Evolutionary conservation across 1,140 invertebrate genomes (phyloP), one percentile per base, ranked within the genome.

Genomic region (Eumaeus atala): DNA sequence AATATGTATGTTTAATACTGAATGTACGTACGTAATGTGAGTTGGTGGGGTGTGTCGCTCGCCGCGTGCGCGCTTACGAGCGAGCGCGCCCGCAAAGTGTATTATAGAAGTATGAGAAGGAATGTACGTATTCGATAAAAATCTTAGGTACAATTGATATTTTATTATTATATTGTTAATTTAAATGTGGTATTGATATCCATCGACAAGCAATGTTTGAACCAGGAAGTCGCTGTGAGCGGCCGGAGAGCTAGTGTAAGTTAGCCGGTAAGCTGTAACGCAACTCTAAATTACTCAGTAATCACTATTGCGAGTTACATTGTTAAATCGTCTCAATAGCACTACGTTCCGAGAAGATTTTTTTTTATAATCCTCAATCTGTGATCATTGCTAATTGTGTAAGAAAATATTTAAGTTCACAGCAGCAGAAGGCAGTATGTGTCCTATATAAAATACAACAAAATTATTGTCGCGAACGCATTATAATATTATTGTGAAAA

Each of bases 91-190:
- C 62, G 61, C 70, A 74, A 58, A 78, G 71, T 83, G 79, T 75
- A 77, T 72, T 79, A 70, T 73, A 66, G 82, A 72, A 72, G 76
- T 72, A 70, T 67, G 62, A 70, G 74, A 76, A 77, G 68, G 74
- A 74, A 78, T 80, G 77, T 85, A 80, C 74, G 77, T 80, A 80
- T 80, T 83, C 72, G 77, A 73, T 74, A 79, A 81, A 79, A 82
- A 84, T 84, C 79, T 84, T 86, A 87, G 84, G 81, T 84, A 87
- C 79, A 87, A 87, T 87, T 85, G 82, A 85, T 85, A 83, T 85
- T 85, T 83, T 84, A 83, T 44, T 44, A 44, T 79, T 82, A 79
- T 80, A 80, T 82, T 83, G 79, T 86, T 87, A 79, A 84, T 82
- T 82, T 87, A 87, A 84, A 82, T 72, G 77, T 80, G 77, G 81